Evolutionary conservation across 2,113 vertebrate species (phyloP).

Genomic region (Lycaon pictus): DNA sequence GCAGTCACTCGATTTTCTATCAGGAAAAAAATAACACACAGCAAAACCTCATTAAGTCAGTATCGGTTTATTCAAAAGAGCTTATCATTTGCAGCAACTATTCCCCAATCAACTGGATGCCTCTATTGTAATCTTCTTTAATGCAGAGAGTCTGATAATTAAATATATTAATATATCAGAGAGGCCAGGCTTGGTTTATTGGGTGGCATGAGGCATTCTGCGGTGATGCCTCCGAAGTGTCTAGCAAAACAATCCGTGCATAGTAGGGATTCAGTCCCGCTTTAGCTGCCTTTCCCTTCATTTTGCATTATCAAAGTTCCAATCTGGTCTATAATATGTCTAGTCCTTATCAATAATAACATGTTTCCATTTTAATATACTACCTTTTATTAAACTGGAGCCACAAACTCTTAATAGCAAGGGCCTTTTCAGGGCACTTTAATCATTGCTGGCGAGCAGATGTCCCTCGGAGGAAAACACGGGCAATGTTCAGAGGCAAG

Average conservation of each 20-base stretch:
- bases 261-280: slow-evolving; percentile 30
- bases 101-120: slow-evolving; percentile 61
- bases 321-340: background rate
- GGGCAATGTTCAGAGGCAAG: background rate
- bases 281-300: background rate
- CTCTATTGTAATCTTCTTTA: slow-evolving; percentile 66
- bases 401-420: slow-evolving; percentile 55
- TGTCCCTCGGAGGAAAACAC: slow-evolving; percentile 70
- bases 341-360: slow-evolving; percentile 61
- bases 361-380: slow-evolving; percentile 73
- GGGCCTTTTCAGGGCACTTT: slow-evolving; percentile 52
- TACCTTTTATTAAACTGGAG: slow-evolving; percentile 73
- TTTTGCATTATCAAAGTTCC: background rate
- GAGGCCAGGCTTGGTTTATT: background rate
- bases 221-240: background rate
- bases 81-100: slow-evolving; percentile 61
- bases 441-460: slow-evolving; percentile 57
- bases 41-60: slow-evolving; percentile 72
- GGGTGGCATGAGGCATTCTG: background rate
- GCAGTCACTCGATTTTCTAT: background rate
- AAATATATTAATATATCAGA: slow-evolving; percentile 76
- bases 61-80: slow-evolving; percentile 65
- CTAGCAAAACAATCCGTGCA: background rate
- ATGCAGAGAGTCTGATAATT: slow-evolving; percentile 56
- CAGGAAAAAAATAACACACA: slow-evolving; percentile 26